Percentiles rank a stretch among this genome's conserved stretches.
phyloP scores from a whole-genome alignment of 23 tunicate genomes.

The Trididemnum miniatum region DNA sequence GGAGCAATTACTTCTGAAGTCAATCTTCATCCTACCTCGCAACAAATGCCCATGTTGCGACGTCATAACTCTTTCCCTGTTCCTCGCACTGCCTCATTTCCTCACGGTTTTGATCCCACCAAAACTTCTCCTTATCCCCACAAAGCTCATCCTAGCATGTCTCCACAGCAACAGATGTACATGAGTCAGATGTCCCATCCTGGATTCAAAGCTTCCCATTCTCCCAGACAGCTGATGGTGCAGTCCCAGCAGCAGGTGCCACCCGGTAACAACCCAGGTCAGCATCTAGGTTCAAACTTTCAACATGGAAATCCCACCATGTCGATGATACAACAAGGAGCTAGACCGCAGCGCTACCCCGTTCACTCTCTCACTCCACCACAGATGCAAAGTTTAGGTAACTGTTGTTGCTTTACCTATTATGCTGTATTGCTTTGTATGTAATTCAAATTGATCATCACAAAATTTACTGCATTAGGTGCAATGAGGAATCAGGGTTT shows the following conservation, averaged over 20 bases:
- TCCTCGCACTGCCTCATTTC: constrained; percentile 11
- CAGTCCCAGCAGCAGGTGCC: constrained; percentile 40
- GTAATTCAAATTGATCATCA: no score
- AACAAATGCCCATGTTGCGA: constrained; percentile 42
- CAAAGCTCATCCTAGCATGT: neutral
- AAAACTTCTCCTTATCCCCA: constrained; percentile 16
- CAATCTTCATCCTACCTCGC: neutral
- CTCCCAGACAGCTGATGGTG: constrained; percentile 13
- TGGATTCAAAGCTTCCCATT: constrained; percentile 14
- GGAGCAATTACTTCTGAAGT: constrained; percentile 1
- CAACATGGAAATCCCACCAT: neutral
- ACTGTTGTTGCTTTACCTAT: neutral
- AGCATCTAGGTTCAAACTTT: neutral
- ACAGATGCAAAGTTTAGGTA: constrained; percentile 16
- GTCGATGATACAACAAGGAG: constrained; percentile 13
- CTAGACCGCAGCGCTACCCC: constrained; percentile 22
- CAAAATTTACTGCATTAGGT: no score
- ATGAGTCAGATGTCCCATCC: constrained; percentile 45
- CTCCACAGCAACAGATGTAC: constrained; percentile 36
- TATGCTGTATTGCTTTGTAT: no score
- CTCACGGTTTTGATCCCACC: constrained; percentile 44
- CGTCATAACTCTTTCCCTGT: constrained; percentile 21
- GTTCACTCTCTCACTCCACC: neutral
- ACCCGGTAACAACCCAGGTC: neutral
- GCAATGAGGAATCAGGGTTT: no score